phyloP scores from a whole-genome alignment of 1,140 invertebrate species.

The Trachymyrmex cornetzi region DNA sequence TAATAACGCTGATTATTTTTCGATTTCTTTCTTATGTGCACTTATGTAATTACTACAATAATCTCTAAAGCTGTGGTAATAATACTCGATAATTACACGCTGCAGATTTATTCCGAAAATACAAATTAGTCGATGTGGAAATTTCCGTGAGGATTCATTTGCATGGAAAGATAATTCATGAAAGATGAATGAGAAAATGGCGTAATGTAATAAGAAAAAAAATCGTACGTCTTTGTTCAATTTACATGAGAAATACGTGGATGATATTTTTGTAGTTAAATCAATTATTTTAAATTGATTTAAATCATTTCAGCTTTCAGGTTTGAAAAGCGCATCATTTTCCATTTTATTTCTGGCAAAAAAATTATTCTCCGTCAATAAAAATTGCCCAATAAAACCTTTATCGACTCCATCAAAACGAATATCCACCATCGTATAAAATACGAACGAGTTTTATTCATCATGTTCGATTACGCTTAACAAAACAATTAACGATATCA shows the following conservation, averaged over 20 bases:
- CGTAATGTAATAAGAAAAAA: not conserved
- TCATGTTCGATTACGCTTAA: not conserved
- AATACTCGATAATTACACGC: conserved; percentile 5
- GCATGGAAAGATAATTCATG: not conserved
- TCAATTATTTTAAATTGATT: conserved; percentile 22
- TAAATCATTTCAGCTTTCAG: conserved; percentile 3
- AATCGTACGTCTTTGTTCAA: not conserved
- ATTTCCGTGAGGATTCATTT: conserved; percentile 11
- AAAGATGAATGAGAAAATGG: not conserved
- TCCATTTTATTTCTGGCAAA: not conserved
- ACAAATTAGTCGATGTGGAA: conserved; percentile 10
- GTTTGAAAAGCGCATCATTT: conserved; percentile 1
- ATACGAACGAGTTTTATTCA: conserved; percentile 19
- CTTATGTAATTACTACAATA: not conserved
- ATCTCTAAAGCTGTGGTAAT: not conserved
- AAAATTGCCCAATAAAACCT: conserved; percentile 29
- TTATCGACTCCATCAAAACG: not conserved
- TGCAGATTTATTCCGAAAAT: not conserved
- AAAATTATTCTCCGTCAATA: conserved; percentile 43
- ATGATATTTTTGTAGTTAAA: not conserved
- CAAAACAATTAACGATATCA: conserved; percentile 50
- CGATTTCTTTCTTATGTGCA: not conserved
- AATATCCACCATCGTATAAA: conserved; percentile 23
- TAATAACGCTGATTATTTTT: conserved; percentile 1
- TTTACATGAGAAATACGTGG: not conserved